Evolutionary conservation across 2,113 vertebrate species (phyloP).

Genomic region (Furnarius figulus): DNA sequence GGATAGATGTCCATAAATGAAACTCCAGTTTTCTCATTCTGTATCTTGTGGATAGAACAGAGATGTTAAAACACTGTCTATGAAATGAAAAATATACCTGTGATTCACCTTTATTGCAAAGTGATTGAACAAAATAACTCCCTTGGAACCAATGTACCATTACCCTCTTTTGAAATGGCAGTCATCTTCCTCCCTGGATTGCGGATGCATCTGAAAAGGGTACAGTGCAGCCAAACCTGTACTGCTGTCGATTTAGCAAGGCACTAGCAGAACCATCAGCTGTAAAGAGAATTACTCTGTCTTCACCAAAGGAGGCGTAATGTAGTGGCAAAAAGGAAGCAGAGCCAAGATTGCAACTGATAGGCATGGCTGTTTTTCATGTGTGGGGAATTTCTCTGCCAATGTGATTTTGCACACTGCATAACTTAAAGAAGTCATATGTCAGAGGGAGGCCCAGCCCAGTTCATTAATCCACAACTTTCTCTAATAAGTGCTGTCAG

Average conservation of each 20-base stretch:
- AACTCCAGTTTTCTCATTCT: not conserved
- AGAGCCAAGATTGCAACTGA: not conserved
- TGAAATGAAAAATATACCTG: not conserved
- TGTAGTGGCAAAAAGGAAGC: not conserved
- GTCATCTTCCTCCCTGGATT: not conserved
- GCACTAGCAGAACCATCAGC: not conserved
- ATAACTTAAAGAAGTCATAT: not conserved
- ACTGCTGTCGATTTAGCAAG: fast-evolving
- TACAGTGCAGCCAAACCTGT: not conserved
- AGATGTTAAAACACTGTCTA: not conserved
- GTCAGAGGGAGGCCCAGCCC: not conserved
- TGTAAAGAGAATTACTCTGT: not conserved
- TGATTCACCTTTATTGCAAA: not conserved
- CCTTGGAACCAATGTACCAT: not conserved
- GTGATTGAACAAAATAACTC: not conserved
- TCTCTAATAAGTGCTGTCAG: not conserved
- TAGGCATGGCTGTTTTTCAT: not conserved
- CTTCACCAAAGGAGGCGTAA: not conserved
- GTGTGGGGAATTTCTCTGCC: not conserved
- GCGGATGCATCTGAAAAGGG: not conserved
- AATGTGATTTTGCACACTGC: not conserved
- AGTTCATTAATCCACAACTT: not conserved
- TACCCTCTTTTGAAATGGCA: not conserved
- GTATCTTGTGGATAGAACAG: fast-evolving
- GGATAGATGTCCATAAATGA: not conserved